phyloP scores from a whole-genome alignment of 1,140 invertebrate species.

The Colletes gigas region DNA sequence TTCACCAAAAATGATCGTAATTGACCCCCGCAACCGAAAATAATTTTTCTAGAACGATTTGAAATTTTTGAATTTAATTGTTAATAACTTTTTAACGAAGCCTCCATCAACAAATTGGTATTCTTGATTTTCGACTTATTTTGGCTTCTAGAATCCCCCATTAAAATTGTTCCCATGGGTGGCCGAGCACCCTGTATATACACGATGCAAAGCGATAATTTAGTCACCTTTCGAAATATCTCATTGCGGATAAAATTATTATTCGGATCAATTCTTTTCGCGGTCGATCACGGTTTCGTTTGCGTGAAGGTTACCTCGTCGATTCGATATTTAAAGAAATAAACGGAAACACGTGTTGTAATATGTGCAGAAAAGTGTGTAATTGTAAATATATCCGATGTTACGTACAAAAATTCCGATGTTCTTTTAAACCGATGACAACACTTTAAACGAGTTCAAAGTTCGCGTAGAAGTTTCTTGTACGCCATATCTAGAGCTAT shows the following conservation, averaged over 20 bases:
- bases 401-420: constrained; percentile 25
- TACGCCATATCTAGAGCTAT: background rate
- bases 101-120: no score
- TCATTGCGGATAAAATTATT: background rate
- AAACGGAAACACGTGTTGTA: constrained; percentile 2
- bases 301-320: background rate
- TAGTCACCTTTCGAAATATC: background rate
- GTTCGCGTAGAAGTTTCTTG: background rate
- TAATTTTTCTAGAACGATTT: no score
- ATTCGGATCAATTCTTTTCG: background rate
- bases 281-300: no score
- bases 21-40: no score
- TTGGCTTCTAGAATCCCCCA: no score
- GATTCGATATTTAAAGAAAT: background rate
- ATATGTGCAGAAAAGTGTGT: constrained; percentile 20
- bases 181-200: no score
- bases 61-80: no score
- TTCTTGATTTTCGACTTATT: no score
- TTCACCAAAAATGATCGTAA: no score
- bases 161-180: no score
- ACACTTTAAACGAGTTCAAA: background rate
- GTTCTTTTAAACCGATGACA: constrained; percentile 7
- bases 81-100: no score
- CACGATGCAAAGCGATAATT: background rate
- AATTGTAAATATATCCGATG: constrained; percentile 30